Percentiles rank a stretch among this genome's conserved stretches.
Conservation (phyloP, 2,888 invertebrate genomes). For the Tipula lateralis region DNA sequence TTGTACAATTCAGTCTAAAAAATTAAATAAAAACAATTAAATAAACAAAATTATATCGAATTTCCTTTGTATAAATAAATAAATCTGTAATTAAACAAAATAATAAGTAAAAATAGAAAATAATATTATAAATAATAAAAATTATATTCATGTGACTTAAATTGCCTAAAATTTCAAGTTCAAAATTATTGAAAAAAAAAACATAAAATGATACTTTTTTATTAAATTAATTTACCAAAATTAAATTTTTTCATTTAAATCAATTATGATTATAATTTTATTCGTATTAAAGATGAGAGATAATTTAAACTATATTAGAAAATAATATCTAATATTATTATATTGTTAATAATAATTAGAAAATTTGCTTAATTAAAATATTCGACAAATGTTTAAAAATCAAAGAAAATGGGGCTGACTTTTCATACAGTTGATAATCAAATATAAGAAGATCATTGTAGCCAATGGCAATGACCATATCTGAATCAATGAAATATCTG, state of each 20-base stretch:
- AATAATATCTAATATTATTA: no score
- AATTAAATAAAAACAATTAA: neutral
- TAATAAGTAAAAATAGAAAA: neutral
- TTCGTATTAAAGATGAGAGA: neutral
- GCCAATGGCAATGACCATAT: neutral
- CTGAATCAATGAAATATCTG: no score
- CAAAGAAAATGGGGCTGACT: no score
- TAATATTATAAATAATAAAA: slow-evolving; percentile 12
- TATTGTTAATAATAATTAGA: neutral
- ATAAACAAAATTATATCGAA: neutral
- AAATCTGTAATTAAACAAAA: neutral
- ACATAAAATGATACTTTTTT: neutral
- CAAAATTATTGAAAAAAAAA: neutral
- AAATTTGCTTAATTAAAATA: neutral
- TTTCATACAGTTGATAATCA: neutral
- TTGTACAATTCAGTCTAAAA: neutral
- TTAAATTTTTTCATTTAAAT: neutral
- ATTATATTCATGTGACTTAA: slow-evolving; percentile 26
- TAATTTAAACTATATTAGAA: neutral
- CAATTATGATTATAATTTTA: neutral
- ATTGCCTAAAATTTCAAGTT: slow-evolving; percentile 28
- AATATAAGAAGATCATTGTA: neutral
- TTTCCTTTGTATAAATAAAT: neutral
- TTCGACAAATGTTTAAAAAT: neutral
- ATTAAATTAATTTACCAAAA: neutral